Conservation (phyloP, 2,888 invertebrate genomes). For the Phymatocera aterrima region DNA sequence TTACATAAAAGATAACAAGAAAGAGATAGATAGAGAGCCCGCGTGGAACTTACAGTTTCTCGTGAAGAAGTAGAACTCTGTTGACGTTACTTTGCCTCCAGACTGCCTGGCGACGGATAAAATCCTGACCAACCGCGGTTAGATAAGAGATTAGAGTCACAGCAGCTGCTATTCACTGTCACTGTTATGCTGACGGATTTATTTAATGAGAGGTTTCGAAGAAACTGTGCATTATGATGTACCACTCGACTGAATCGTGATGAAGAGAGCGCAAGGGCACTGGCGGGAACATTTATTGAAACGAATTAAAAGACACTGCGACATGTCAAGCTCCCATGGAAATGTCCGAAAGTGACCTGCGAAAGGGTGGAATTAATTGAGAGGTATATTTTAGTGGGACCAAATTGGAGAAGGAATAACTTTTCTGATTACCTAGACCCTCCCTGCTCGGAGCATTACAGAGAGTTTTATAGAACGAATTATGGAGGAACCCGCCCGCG, state of each 20-base stretch:
- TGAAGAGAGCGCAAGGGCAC: too few species aligned
- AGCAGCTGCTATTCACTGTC: slow-evolving; percentile 20
- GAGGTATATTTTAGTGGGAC: too few species aligned
- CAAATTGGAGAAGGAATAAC: background rate
- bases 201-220: background rate
- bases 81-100: slow-evolving; percentile 1
- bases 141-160: slow-evolving; percentile 15
- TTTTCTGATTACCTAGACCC: background rate
- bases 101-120: slow-evolving; percentile 36
- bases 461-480: background rate
- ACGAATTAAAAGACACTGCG: too few species aligned
- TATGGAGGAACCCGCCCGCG: background rate
- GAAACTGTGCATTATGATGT: background rate
- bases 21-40: background rate
- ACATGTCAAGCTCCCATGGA: background rate
- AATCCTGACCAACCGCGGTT: background rate
- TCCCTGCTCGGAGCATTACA: background rate
- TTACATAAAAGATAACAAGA: background rate
- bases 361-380: too few species aligned
- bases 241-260: background rate
- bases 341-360: background rate
- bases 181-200: background rate
- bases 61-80: slow-evolving; percentile 14
- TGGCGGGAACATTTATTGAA: too few species aligned
- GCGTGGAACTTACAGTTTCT: background rate